Evolutionary conservation across 2,113 vertebrate species (phyloP).

Genomic region (Scomber japonicus): DNA sequence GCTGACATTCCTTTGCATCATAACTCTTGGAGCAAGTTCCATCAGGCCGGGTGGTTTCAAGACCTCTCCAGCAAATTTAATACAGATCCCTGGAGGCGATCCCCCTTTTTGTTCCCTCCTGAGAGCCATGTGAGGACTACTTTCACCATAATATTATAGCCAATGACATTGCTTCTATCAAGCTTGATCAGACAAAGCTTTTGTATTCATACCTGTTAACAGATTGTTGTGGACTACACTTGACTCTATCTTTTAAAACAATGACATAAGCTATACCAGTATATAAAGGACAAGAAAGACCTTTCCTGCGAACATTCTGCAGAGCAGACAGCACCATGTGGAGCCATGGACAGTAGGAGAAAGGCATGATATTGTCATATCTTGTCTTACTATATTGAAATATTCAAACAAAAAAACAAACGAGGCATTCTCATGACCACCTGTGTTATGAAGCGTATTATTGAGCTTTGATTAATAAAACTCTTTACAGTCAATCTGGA

Average conservation of each 20-base stretch:
- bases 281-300: conserved; percentile 4
- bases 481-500: conserved; percentile 10
- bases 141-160: conserved; percentile 28
- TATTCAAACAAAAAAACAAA: neutral
- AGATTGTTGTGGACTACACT: neutral
- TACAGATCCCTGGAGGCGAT: conserved; percentile 52
- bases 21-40: conserved; percentile 66
- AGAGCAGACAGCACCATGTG: neutral
- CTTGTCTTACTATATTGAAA: neutral
- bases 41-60: conserved; percentile 59
- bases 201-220: conserved; percentile 23
- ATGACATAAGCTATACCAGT: conserved; percentile 13
- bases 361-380: neutral
- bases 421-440: neutral
- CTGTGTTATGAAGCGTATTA: neutral
- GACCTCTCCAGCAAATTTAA: conserved; percentile 48
- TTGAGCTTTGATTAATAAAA: conserved; percentile 6
- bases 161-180: conserved; percentile 23
- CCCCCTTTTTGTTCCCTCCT: conserved; percentile 12
- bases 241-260: conserved; percentile 4
- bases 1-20: conserved; percentile 65
- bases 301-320: conserved; percentile 12
- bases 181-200: conserved; percentile 25
- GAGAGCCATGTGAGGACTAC: conserved; percentile 39
- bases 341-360: conserved; percentile 8